Conservation (phyloP, 2,113 vertebrate genomes). For the Neopipo cinnamomea region DNA sequence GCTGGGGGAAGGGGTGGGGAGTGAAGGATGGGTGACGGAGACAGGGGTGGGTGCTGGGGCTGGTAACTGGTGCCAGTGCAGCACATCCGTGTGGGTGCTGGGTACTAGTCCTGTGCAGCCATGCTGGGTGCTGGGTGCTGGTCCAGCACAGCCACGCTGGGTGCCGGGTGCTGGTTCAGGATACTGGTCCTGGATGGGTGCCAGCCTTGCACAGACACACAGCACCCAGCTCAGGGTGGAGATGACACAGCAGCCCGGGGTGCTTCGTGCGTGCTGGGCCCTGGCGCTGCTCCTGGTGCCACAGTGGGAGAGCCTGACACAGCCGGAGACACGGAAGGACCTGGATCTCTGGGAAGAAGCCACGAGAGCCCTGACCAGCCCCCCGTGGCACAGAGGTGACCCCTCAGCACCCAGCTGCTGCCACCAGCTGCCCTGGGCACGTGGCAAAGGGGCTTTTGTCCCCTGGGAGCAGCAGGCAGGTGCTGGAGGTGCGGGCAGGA, state of each 20-base stretch:
- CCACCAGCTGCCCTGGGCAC: neutral
- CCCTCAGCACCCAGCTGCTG: neutral
- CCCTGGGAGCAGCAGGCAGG: neutral
- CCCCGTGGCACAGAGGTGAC: neutral
- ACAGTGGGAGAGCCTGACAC: rapidly evolving
- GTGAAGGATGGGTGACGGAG: neutral
- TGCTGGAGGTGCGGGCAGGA: neutral
- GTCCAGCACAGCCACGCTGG: neutral
- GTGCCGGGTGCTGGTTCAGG: neutral
- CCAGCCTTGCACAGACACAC: neutral
- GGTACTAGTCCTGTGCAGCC: no score
- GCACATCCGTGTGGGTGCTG: no score
- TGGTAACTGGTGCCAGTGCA: no score
- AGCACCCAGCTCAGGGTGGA: neutral
- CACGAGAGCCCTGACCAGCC: neutral
- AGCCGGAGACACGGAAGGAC: rapidly evolving
- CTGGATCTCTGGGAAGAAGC: neutral
- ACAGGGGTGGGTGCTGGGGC: neutral
- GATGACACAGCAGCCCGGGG: rapidly evolving
- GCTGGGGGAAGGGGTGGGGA: neutral
- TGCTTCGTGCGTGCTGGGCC: neutral
- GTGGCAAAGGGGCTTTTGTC: neutral
- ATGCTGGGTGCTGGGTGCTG: neutral
- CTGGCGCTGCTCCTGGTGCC: rapidly evolving
- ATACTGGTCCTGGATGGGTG: neutral